Evolutionary conservation across 2,797 vertebrate species (phyloP).

Genomic region (Channallabes apus): DNA sequence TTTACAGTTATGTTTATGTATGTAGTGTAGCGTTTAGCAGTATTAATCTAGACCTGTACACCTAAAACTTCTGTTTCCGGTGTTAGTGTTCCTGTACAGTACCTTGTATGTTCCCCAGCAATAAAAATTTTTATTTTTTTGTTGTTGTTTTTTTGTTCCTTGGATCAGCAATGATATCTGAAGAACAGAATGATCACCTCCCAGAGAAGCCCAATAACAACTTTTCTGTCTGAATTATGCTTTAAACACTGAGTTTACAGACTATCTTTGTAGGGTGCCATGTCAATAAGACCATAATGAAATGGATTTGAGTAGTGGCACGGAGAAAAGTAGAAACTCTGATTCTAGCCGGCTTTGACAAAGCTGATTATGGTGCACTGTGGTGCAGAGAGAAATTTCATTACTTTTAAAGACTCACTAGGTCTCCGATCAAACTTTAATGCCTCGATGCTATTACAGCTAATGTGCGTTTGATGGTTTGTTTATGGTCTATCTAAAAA

Average conservation of each 20-base stretch:
- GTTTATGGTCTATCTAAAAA: not conserved
- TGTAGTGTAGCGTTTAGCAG: too few relatives aligned
- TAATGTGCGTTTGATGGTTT: conserved; percentile 13
- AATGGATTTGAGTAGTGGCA: not conserved
- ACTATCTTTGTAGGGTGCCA: not conserved
- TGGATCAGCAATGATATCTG: not conserved
- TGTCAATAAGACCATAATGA: conserved; percentile 4
- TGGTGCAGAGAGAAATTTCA: conserved; percentile 20
- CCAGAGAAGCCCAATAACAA: not conserved
- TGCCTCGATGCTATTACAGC: not conserved
- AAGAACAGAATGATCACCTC: not conserved
- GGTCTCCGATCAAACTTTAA: conserved; percentile 10
- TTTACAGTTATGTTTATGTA: too few relatives aligned
- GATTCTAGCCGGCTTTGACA: conserved; percentile 14
- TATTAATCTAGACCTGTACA: too few relatives aligned
- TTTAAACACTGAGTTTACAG: conserved; percentile 8
- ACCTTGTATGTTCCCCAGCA: not conserved
- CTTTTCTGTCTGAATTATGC: not conserved
- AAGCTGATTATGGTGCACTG: conserved; percentile 12
- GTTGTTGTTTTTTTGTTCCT: not conserved
- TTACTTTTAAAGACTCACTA: conserved; percentile 18
- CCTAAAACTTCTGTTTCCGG: too few relatives aligned
- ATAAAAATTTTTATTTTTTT: not conserved
- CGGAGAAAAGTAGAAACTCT: not conserved
- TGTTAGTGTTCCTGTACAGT: not conserved